These are phyloP conservation scores for Leptopilina syphax DNA, from an alignment of 2,888 invertebrate species.

Conservation along the genomic window DNA sequence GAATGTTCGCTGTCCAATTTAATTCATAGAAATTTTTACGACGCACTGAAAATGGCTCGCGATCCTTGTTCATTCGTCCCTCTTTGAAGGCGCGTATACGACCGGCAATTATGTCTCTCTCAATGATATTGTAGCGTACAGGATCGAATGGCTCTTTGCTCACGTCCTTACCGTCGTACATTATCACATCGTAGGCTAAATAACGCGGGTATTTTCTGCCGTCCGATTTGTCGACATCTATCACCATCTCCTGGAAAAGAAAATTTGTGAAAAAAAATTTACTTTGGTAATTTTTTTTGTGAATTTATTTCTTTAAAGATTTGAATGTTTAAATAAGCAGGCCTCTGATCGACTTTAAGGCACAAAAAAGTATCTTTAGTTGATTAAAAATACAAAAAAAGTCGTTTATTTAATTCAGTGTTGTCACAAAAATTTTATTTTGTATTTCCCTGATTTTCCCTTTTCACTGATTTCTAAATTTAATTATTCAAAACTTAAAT, in stretches of 20 bases:
- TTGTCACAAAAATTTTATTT: too few species aligned
- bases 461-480: too few species aligned
- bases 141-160: slow-evolving; percentile 87
- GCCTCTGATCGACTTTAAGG: too few species aligned
- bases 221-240: slow-evolving; percentile 85
- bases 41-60: slow-evolving; percentile 94
- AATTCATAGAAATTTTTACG: slow-evolving; percentile 95
- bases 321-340: too few species aligned
- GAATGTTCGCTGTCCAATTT: slow-evolving; percentile 82
- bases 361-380: too few species aligned
- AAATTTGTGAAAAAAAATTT: not conserved
- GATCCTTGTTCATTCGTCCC: slow-evolving; percentile 85
- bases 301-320: not conserved
- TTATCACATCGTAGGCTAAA: slow-evolving; percentile 95
- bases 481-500: too few species aligned
- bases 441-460: too few species aligned
- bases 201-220: slow-evolving; percentile 90
- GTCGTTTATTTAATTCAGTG: too few species aligned
- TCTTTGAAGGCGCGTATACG: slow-evolving; percentile 87
- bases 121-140: slow-evolving; percentile 87
- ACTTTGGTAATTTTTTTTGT: not conserved
- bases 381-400: too few species aligned
- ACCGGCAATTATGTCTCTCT: slow-evolving; percentile 82
- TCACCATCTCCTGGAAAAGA: slow-evolving; percentile 92
- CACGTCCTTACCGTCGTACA: slow-evolving; percentile 88